Percentiles rank a stretch among this genome's conserved stretches.
Conservation (phyloP, 2,888 invertebrate species). For the Drosophila kanekoi region DNA sequence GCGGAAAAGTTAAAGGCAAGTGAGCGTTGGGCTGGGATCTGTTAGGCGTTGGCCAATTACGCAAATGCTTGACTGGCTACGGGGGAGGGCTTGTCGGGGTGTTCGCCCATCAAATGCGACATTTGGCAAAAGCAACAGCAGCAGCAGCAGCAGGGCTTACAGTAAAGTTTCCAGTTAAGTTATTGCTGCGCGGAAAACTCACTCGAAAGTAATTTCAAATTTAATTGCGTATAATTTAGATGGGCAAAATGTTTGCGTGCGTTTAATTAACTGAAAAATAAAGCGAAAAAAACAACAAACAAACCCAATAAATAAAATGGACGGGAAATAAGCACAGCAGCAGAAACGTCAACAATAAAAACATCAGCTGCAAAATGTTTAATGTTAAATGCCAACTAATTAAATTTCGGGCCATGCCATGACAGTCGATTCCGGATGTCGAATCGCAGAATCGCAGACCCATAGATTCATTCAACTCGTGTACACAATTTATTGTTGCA, state of each 20-base stretch:
- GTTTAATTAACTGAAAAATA: constrained; percentile 80
- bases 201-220: constrained; percentile 76
- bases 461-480: constrained; percentile 1
- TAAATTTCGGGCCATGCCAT: constrained; percentile 70
- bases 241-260: constrained; percentile 76
- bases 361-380: constrained; percentile 56
- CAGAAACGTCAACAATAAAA: constrained; percentile 29
- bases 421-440: constrained; percentile 45
- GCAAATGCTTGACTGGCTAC: constrained; percentile 8
- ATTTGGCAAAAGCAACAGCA: constrained; percentile 56
- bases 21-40: constrained; percentile 4
- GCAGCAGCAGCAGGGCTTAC: constrained; percentile 52
- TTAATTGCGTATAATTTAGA: constrained; percentile 80
- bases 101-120: constrained; percentile 71
- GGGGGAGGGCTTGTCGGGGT: background rate
- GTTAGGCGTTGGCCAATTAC: constrained; percentile 31
- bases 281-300: constrained; percentile 46
- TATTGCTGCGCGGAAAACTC: constrained; percentile 68
- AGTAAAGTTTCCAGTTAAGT: constrained; percentile 78
- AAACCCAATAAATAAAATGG: constrained; percentile 22
- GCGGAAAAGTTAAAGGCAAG: constrained; percentile 48
- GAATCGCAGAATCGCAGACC: constrained; percentile 8
- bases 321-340: constrained; percentile 33
- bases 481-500: constrained; percentile 72
- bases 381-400: constrained; percentile 79